phyloP scores from a whole-genome alignment of 1,140 invertebrate genomes.

The Ostrea edulis region DNA sequence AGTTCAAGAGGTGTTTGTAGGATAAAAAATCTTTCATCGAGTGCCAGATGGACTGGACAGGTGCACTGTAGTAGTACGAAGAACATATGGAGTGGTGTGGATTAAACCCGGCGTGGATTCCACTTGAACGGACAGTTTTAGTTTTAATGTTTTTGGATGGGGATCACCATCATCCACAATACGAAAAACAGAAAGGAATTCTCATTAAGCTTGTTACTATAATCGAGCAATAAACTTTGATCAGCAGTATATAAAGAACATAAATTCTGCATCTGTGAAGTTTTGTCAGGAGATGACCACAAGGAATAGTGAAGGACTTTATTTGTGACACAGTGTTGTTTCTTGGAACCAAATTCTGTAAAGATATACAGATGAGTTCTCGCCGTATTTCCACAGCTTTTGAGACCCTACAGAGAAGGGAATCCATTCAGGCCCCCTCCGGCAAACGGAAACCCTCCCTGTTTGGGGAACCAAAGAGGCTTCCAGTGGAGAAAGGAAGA shows the following conservation, averaged over 20 bases:
- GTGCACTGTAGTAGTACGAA: background rate
- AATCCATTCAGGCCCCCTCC: background rate
- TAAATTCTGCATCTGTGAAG: background rate
- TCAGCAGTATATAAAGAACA: background rate
- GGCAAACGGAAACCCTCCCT: background rate
- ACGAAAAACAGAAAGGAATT: background rate
- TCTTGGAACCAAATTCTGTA: background rate
- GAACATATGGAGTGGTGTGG: background rate
- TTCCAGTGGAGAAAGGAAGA: background rate
- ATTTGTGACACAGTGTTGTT: background rate
- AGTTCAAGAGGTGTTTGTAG: background rate
- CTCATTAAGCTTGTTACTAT: background rate
- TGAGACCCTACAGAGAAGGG: background rate
- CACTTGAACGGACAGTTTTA: conserved; percentile 13
- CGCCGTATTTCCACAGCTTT: conserved; percentile 8
- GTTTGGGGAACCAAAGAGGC: background rate
- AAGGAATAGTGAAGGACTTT: background rate
- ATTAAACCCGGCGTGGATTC: background rate
- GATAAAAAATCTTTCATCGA: background rate
- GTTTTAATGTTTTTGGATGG: background rate
- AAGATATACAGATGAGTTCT: background rate
- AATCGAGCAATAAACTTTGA: conserved; percentile 23
- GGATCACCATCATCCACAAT: background rate
- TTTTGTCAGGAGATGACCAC: background rate
- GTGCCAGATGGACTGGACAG: background rate